phyloP scores from a whole-genome alignment of 2,888 invertebrate species.

The Drosophila mimetica region DNA sequence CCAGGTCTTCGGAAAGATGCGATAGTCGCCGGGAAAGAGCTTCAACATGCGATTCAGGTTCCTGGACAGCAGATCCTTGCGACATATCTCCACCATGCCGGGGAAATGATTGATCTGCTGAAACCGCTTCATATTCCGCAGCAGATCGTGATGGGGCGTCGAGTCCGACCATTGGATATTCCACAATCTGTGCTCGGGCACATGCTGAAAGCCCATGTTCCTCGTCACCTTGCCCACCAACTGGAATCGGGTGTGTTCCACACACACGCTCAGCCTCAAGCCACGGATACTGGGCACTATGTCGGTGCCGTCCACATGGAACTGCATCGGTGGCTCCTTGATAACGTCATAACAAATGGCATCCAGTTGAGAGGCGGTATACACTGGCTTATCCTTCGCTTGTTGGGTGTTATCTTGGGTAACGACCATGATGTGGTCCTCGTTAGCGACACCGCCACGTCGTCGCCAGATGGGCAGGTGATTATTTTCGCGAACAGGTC shows the following conservation, averaged over 20 bases:
- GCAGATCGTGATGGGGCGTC: conserved; percentile 92
- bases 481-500: neutral
- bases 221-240: conserved; percentile 79
- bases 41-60: conserved; percentile 95
- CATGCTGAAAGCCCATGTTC: conserved; percentile 83
- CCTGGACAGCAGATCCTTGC: conserved; percentile 94
- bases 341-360: conserved; percentile 55
- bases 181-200: conserved; percentile 93
- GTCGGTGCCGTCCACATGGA: conserved; percentile 34
- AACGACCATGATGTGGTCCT: conserved; percentile 38
- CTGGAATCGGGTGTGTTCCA: conserved; percentile 77
- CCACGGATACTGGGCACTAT: conserved; percentile 48
- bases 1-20: conserved; percentile 97
- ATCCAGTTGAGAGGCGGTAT: conserved; percentile 13
- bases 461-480: conserved; percentile 12
- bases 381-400: neutral
- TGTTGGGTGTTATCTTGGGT: conserved; percentile 21
- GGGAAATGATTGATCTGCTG: conserved; percentile 97
- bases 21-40: conserved; percentile 94
- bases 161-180: conserved; percentile 95
- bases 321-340: conserved; percentile 14
- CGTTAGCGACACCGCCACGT: neutral
- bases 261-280: conserved; percentile 76
- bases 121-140: conserved; percentile 95
- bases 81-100: conserved; percentile 93